Conservation (phyloP, 2,113 vertebrate species). For the Heterotilapia buettikoferi region DNA sequence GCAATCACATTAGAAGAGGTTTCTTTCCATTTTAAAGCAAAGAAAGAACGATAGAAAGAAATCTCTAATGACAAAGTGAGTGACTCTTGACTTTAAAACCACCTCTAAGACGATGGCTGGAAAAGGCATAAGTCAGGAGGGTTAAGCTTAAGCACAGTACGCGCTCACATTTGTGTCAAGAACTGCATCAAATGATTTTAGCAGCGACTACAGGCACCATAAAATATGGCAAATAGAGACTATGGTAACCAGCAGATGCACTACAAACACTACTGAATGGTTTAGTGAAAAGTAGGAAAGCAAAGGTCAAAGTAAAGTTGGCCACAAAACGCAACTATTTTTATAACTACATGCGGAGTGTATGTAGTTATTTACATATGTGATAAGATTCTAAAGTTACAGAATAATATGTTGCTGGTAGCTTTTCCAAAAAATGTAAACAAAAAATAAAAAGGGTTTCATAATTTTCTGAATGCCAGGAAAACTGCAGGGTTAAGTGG, state of each 20-base stretch:
- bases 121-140: slow-evolving; percentile 41
- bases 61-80: slow-evolving; percentile 46
- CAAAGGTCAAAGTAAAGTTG: background rate
- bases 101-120: slow-evolving; percentile 32
- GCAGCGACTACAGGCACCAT: rapidly evolving
- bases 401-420: background rate
- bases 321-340: background rate
- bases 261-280: background rate
- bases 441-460: background rate
- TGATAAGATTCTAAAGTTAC: background rate
- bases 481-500: background rate
- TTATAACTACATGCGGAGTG: background rate
- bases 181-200: background rate
- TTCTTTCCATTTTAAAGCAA: slow-evolving; percentile 38
- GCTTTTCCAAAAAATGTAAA: background rate
- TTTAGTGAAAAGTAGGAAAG: background rate
- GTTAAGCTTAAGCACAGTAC: slow-evolving; percentile 35
- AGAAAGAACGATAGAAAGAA: slow-evolving; percentile 21
- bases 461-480: background rate
- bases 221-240: background rate
- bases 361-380: background rate
- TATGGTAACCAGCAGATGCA: background rate
- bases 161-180: slow-evolving; percentile 8
- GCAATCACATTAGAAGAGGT: slow-evolving; percentile 69
- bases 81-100: slow-evolving; percentile 56